Conservation (phyloP, 64 coral and sea anemone genomes). For the Orbicella faveolata region DNA sequence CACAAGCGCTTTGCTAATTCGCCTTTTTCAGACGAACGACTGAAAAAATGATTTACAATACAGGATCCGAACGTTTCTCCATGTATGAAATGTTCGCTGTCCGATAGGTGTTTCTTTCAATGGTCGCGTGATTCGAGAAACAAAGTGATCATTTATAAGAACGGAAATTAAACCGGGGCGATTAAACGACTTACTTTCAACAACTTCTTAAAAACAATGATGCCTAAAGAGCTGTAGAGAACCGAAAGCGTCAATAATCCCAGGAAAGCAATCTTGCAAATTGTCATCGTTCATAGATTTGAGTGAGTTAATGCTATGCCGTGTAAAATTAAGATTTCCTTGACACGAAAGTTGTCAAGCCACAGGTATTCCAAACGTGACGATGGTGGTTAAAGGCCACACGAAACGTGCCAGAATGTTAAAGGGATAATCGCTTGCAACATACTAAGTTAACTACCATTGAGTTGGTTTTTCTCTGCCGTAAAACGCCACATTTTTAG, state of each 20-base stretch:
- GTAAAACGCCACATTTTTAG: no score
- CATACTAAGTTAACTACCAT: no score
- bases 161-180: background rate
- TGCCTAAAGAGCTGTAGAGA: background rate
- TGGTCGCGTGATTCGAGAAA: no score
- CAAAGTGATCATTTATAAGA: no score
- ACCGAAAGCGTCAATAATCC: background rate
- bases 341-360: background rate
- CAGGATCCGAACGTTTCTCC: no score
- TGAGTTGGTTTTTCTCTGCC: no score
- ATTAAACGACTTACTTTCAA: constrained; percentile 18
- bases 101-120: no score
- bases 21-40: no score
- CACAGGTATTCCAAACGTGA: background rate
- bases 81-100: no score
- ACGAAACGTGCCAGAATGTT: background rate
- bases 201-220: background rate
- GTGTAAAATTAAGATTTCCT: background rate
- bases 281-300: constrained; percentile 6
- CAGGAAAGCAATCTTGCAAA: background rate
- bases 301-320: background rate
- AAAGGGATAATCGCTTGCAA: no score
- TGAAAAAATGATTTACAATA: no score
- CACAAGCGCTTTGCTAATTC: no score
- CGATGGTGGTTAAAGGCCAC: background rate